Evolutionary conservation across 1,140 invertebrate species (phyloP), one percentile per base, ranked within the genome.

Genomic region (Ephestia elutella): DNA sequence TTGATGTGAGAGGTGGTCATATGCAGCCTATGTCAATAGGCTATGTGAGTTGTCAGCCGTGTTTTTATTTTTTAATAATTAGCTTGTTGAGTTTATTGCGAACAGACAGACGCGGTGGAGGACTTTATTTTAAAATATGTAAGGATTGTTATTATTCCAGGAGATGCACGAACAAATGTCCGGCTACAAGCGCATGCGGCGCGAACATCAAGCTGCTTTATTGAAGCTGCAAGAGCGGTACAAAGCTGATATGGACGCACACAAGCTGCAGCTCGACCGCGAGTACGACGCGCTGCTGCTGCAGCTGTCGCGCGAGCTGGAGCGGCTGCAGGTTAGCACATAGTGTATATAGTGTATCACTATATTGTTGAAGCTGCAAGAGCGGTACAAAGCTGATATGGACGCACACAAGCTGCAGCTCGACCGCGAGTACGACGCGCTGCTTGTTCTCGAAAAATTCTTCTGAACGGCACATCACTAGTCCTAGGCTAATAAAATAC

Each of bases 121-220:
- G 25, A 28, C n/a, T n/a, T n/a, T n/a, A n/a, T n/a, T n/a, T n/a
- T n/a, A n/a, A n/a, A n/a, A n/a, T n/a, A n/a, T n/a, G n/a, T n/a
- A n/a, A n/a, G n/a, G n/a, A 32, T 10, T 32, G 4, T 53, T 25
- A 10, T 53, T 53, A 1, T 32, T 10, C 2, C 96, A 99, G 90
- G 98, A 99, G 89, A 97, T 99, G 94, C 96, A 99, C 86, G 98
- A 99, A 90, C 98, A 99, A 90, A 99, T 99, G 96, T 96, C 96
- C 49, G 98, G 98, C 4, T 99, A 99, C 86, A 99, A 99, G 89
- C 92, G 98, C 62, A 98, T 99, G 95, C 92, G 98, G 62, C 92
- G 97, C 56, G 97, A 98, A 83, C 98, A 99, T 89, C 98, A 99
- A 87, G 96, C 96, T 71, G 97, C 98, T 67, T 91, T 99, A 75